Base-by-base conservation (phyloP, 1,140 invertebrate genomes). In the Drosophila kohkoa region DNA sequence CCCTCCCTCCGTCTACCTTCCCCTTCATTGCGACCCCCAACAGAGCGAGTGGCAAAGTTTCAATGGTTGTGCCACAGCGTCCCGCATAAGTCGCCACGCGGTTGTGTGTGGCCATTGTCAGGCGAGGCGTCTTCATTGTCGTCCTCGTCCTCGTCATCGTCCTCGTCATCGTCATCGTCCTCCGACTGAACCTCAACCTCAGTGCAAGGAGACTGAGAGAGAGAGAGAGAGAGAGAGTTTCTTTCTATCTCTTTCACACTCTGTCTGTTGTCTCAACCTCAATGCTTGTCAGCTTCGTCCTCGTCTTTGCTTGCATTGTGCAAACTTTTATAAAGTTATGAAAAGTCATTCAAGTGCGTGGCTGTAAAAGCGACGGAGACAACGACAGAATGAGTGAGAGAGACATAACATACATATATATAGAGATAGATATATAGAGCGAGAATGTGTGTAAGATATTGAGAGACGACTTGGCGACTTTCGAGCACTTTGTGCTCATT, bases 261-360 rank as follows among this genome's bases (percentile, higher is more conserved):
- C 69, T 74, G 35, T 38, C 35, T 32, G 30, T 38, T 20, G 30
- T 41, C 35, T 52, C 48, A 35, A 51, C 48, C 62, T 58, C 32
- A 16, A 54, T 46, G 30, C 15, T 62, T 45, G 16, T 65, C 52
- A 15, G 66, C 16, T n/a, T 68, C 45, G 10, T 38, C 41, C 16
- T 32, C 43, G 16, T 51, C 48, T 11, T 43, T 48, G 41, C 54
- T 38, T 75, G 82, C 68, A 80, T 82, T 82, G 80, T 81, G 81
- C 71, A 83, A 85, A 83, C 74, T 85, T 85, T 83, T 83, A 83
- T 85, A 85, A 85, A 85, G 81, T 85, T 87, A 87, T 87, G 83
- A 87, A 87, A 87, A 87, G 83, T 87, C 83, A 87, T 87, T 87
- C 83, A 87, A 87, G 83, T 88, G 77, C 77, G 65, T 78, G 67